These are phyloP conservation scores for Furcifer pardalis DNA, from an alignment of 2,797 vertebrate genomes.

Conservation along the genomic window DNA sequence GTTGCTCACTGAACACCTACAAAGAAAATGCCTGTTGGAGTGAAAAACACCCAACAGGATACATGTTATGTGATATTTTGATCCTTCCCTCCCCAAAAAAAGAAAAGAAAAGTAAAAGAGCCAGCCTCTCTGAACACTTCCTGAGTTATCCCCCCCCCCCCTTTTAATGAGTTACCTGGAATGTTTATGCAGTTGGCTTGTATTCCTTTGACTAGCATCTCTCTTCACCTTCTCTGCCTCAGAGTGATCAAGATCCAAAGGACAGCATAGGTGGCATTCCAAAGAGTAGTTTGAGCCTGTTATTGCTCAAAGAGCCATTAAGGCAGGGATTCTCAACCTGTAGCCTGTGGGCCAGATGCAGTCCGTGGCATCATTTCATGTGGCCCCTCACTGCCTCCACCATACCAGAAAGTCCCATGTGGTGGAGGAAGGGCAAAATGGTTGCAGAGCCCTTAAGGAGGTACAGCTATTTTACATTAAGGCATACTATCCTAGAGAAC, in stretches of 20 bases:
- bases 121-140: conserved; percentile 48
- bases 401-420: too few relatives aligned
- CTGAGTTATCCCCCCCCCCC: background rate
- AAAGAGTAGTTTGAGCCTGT: background rate
- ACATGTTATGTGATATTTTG: conserved; percentile 53
- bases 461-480: too few relatives aligned
- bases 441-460: too few relatives aligned
- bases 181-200: conserved; percentile 71
- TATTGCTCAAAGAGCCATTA: background rate
- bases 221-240: conserved; percentile 57
- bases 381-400: too few relatives aligned
- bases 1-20: conserved; percentile 43
- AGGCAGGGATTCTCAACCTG: too few relatives aligned
- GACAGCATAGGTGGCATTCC: background rate
- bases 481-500: too few relatives aligned
- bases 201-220: conserved; percentile 65
- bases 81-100: conserved; percentile 38
- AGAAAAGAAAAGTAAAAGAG: conserved; percentile 40
- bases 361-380: too few relatives aligned
- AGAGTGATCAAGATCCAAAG: conserved; percentile 38
- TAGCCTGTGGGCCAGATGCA: too few relatives aligned
- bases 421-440: too few relatives aligned
- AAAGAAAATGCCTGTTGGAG: conserved; percentile 62
- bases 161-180: conserved; percentile 70
- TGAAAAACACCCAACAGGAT: conserved; percentile 53